Evolutionary conservation across 2,113 vertebrate genomes (phyloP).

Genomic region (Zosterops hypoxanthus): DNA sequence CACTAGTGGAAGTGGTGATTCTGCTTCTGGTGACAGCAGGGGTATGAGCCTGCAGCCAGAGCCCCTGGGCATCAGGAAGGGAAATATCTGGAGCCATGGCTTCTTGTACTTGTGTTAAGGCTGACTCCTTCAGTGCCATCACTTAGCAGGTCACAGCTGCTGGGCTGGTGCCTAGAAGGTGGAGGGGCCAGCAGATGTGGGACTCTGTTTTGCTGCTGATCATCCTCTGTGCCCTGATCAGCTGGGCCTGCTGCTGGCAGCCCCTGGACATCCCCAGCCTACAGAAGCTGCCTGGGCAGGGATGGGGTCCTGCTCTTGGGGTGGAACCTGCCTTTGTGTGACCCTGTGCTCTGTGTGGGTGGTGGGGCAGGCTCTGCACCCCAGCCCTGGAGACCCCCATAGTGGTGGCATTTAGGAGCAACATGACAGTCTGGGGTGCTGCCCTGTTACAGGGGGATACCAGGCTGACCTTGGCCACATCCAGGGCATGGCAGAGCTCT

Average conservation of each 20-base stretch:
- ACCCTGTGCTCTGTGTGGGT: neutral
- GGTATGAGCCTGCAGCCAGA: neutral
- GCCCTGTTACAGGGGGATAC: neutral
- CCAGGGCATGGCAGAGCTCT: neutral
- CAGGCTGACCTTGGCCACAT: neutral
- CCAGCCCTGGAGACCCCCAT: neutral
- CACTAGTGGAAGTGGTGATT: neutral
- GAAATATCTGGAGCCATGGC: neutral
- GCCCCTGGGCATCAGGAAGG: neutral
- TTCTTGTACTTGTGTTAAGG: neutral
- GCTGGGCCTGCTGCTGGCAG: neutral
- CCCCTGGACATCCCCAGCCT: neutral
- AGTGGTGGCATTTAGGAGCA: neutral
- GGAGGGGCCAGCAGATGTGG: accelerated
- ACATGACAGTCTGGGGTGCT: neutral
- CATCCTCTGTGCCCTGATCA: neutral
- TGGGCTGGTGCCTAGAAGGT: neutral
- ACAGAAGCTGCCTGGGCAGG: neutral
- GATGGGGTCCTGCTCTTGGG: accelerated
- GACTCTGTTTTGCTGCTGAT: neutral
- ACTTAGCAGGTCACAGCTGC: neutral
- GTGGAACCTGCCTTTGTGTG: neutral
- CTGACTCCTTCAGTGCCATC: neutral
- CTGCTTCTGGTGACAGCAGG: neutral
- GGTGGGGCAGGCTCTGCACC: neutral